Percentiles rank a stretch among this genome's conserved stretches.
phyloP scores from a whole-genome alignment of 37 sponge, comb jelly and placozoan genomes.

The Oopsacas minuta region DNA sequence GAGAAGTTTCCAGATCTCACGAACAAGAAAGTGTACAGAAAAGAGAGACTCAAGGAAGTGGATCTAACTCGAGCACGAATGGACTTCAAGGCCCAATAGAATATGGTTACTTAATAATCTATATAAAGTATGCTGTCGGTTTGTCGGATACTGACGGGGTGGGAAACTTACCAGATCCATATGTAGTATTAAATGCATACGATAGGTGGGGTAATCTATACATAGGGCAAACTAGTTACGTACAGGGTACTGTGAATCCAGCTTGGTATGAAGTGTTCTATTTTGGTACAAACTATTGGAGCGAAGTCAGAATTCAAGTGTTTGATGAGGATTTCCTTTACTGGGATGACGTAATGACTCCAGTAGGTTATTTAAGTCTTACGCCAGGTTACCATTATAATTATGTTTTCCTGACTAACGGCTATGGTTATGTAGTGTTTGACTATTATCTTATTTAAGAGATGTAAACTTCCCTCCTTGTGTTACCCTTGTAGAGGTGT shows the following conservation, averaged over 20 bases:
- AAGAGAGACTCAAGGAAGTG: too few species aligned
- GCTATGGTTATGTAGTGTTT: too few species aligned
- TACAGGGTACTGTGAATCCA: not conserved
- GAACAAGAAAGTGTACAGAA: too few species aligned
- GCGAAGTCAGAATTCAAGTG: not conserved
- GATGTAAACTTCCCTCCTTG: too few species aligned
- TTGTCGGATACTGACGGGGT: not conserved
- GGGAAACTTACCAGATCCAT: not conserved
- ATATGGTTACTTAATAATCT: not conserved
- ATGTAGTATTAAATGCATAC: not conserved
- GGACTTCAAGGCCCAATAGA: too few species aligned
- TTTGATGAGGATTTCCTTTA: not conserved
- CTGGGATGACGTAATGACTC: not conserved
- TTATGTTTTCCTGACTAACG: too few species aligned
- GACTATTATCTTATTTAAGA: too few species aligned
- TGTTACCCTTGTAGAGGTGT: too few species aligned
- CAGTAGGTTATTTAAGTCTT: not conserved
- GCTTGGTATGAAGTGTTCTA: not conserved
- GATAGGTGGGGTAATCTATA: not conserved
- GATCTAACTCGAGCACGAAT: too few species aligned
- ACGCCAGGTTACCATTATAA: too few species aligned
- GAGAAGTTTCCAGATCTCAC: too few species aligned
- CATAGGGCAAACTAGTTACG: not conserved
- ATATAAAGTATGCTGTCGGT: not conserved
- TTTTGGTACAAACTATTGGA: not conserved